Evolutionary conservation across 1,140 invertebrate species (phyloP), one percentile per base, ranked within the genome.

Genomic region (Leptinotarsa undecemlineata): DNA sequence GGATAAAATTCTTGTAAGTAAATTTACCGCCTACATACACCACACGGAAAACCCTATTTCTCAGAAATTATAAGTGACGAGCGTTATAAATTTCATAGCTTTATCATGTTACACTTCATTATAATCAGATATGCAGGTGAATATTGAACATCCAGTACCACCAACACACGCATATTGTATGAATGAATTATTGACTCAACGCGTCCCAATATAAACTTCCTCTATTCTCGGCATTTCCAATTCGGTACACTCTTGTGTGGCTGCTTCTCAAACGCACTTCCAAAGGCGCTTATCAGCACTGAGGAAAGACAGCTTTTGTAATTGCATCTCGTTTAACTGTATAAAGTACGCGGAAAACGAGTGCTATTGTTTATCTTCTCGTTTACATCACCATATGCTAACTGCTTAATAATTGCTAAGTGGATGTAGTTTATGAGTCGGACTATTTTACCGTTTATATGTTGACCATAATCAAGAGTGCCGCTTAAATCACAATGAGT

Each of bases 371-470:
- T 57, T 57, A 57, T 57, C 51, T 57, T 57, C 17, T 17, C 13
- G 51, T 57, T 57, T 57, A 57, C 51, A 57, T 57, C 51, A 57
- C 51, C 51, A 57, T 57, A 57, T 57, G 51, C 51, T 57, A 57
- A 57, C 51, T 57, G 51, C 51, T 57, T 57, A 57, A 57, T 57
- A 57, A 57, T 57, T 57, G 51, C 51, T 57, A 57, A 57, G 51
- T 57, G 17, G 51, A 17, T 19, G 51, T 57, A 57, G 51, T 57
- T 57, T 57, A 57, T 57, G 51, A 57, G 51, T 57, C 15, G 51
- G 51, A 57, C 51, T 57, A 57, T 57, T 57, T 57, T 57, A 57
- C 51, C 51, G 51, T 57, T 57, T 57, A 57, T 5, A 19, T 19
- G n/a, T 57, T 57, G 51, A 57, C 51, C 51, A 57, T 19, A 57